Evolutionary conservation across 1,140 invertebrate genomes (phyloP).

Genomic region (Micrasema longulum): DNA sequence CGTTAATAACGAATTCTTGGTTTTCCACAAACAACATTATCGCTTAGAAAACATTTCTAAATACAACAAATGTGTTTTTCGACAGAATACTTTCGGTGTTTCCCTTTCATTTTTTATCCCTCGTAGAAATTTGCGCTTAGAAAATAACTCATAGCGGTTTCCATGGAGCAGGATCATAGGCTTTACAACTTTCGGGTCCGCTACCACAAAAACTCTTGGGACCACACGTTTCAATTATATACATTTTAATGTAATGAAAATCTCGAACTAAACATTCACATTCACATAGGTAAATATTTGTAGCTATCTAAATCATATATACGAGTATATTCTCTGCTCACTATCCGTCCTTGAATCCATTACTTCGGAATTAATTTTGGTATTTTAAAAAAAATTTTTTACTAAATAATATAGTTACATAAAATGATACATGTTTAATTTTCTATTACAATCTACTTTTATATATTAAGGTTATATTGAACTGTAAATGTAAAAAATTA

Average conservation of each 20-base stretch:
- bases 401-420: too few species aligned
- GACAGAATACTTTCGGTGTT: slow-evolving; percentile 34
- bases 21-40: slow-evolving; percentile 45
- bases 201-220: slow-evolving; percentile 31
- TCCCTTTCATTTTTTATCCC: slow-evolving; percentile 36
- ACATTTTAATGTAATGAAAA: slow-evolving; percentile 41
- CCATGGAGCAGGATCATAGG: slow-evolving; percentile 21
- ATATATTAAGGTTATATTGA: too few species aligned
- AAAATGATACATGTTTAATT: too few species aligned
- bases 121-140: slow-evolving; percentile 26
- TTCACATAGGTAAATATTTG: too few species aligned
- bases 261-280: slow-evolving; percentile 4
- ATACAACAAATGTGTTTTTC: slow-evolving; percentile 34
- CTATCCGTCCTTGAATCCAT: too few species aligned
- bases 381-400: too few species aligned
- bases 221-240: slow-evolving; percentile 38
- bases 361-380: too few species aligned
- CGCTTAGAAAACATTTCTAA: slow-evolving; percentile 40
- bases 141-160: slow-evolving; percentile 36
- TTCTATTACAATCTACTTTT: too few species aligned
- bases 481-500: too few species aligned
- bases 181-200: slow-evolving; percentile 37
- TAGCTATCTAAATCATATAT: too few species aligned
- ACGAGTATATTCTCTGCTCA: too few species aligned
- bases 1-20: slow-evolving; percentile 37